Percentiles rank a stretch among this genome's conserved stretches.
Conservation (phyloP, 2,888 invertebrate species). For the Caradrina clavipalpis region DNA sequence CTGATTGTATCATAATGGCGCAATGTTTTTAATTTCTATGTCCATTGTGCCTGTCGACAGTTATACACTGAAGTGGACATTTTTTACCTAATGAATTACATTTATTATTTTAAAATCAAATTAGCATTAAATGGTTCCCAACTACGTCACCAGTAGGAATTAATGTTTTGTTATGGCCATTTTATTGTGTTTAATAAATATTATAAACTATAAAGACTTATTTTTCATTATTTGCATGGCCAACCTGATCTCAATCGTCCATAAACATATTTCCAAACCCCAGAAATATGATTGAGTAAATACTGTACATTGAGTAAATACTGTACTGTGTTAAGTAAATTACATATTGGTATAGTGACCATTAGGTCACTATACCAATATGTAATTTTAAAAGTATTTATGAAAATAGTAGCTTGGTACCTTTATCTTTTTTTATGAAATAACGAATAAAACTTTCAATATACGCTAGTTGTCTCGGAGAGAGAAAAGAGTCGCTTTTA, state of each 20-base stretch:
- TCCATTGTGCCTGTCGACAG: slow-evolving; percentile 3
- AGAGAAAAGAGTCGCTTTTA: background rate
- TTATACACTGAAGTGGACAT: slow-evolving; percentile 17
- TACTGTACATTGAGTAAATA: too few species aligned
- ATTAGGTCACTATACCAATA: background rate
- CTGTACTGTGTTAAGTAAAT: too few species aligned
- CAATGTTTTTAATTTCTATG: slow-evolving; percentile 10
- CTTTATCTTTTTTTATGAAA: too few species aligned
- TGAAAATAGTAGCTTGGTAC: background rate
- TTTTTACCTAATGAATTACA: slow-evolving; percentile 27
- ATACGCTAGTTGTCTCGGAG: too few species aligned
- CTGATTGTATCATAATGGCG: slow-evolving; percentile 10
- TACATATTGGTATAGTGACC: too few species aligned
- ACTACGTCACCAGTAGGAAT: slow-evolving; percentile 56
- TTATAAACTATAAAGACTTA: slow-evolving; percentile 40
- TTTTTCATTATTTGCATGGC: background rate
- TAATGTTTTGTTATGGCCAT: slow-evolving; percentile 70
- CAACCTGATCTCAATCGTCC: background rate
- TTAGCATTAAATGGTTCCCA: slow-evolving; percentile 49
- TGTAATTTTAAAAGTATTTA: too few species aligned
- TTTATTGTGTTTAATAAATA: slow-evolving; percentile 69
- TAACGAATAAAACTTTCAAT: background rate
- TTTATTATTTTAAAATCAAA: slow-evolving; percentile 41
- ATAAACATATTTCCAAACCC: background rate
- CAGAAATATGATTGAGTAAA: background rate